Evolutionary conservation across 2,888 invertebrate species (phyloP).

Genomic region (Drosophila glabriapex): DNA sequence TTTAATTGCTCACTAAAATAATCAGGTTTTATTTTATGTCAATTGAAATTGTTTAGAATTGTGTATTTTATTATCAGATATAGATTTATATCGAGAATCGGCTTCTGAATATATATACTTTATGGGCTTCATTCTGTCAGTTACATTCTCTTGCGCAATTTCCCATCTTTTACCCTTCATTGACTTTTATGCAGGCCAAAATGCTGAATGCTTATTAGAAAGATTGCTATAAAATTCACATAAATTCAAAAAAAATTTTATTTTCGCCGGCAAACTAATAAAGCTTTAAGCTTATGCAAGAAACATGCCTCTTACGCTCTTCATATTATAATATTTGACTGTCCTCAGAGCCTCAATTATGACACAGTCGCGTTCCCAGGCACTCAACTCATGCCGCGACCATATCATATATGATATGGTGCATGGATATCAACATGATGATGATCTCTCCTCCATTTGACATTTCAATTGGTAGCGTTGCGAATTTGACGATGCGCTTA

Average conservation of each 20-base stretch:
- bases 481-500: slow-evolving; percentile 60
- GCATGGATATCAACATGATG: slow-evolving; percentile 51
- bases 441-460: slow-evolving; percentile 49
- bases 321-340: neutral
- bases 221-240: neutral
- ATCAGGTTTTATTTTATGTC: neutral
- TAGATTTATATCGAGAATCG: neutral
- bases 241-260: neutral
- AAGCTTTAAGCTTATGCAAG: neutral
- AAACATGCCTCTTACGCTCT: neutral
- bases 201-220: neutral
- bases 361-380: slow-evolving; percentile 36
- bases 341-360: slow-evolving; percentile 41
- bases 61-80: neutral
- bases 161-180: neutral
- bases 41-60: neutral
- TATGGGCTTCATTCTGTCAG: no score
- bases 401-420: slow-evolving; percentile 19
- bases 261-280: neutral
- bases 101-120: no score
- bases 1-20: neutral
- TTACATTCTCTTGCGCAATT: no score
- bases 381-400: slow-evolving; percentile 10
- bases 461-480: slow-evolving; percentile 75
- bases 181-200: neutral